Conservation (phyloP, 2,888 invertebrate genomes). For the Nemapogon koenigi region DNA sequence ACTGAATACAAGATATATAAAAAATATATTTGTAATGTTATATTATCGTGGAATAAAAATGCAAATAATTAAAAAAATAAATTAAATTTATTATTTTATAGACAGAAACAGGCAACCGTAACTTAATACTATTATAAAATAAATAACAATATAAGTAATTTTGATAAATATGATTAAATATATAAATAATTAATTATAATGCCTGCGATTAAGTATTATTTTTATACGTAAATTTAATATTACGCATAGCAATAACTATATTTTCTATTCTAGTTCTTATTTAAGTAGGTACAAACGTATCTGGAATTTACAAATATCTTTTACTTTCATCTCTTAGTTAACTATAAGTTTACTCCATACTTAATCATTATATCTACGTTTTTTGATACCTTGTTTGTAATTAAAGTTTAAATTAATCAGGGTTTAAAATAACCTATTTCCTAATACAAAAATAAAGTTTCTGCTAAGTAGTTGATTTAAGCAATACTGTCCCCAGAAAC, state of each 20-base stretch:
- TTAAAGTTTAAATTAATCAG: slow-evolving; percentile 7
- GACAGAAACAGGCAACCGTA: neutral
- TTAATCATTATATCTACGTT: neutral
- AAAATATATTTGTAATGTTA: too few relatives aligned
- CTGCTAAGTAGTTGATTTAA: slow-evolving; percentile 18
- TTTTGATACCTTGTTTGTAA: neutral
- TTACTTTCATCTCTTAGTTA: slow-evolving; percentile 8
- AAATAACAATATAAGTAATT: slow-evolving; percentile 42
- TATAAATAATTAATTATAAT: neutral
- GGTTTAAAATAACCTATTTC: neutral
- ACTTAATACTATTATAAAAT: slow-evolving; percentile 45
- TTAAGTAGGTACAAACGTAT: neutral
- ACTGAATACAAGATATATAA: too few relatives aligned
- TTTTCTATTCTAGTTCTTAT: too few relatives aligned
- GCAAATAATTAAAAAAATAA: neutral
- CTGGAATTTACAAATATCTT: slow-evolving; percentile 4
- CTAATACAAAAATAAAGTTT: slow-evolving; percentile 5
- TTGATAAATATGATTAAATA: neutral
- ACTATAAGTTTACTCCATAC: slow-evolving; percentile 1
- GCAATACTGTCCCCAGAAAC: slow-evolving; percentile 36
- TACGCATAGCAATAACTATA: slow-evolving; percentile 44
- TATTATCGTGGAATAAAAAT: too few relatives aligned
- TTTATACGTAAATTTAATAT: slow-evolving; percentile 27
- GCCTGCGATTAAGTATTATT: slow-evolving; percentile 19
- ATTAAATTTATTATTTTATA: slow-evolving; percentile 2